Percentiles rank a stretch among this genome's conserved stretches.
Evolutionary conservation across 2,888 invertebrate species (phyloP).

Genomic region (Blera fallax): DNA sequence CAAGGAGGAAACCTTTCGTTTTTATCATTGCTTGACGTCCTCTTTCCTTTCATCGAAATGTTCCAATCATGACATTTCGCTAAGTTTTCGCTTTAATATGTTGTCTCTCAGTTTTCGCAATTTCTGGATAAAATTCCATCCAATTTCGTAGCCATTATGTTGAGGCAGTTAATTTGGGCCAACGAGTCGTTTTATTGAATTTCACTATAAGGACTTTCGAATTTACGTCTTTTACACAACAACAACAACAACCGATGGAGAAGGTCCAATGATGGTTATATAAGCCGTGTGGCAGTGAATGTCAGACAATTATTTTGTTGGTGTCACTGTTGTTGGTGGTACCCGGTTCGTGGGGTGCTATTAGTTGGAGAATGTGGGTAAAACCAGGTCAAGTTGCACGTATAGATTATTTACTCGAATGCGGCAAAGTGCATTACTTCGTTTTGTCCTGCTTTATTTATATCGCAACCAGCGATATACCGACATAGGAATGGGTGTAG

Average conservation of each 20-base stretch:
- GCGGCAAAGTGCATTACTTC: slow-evolving; percentile 58
- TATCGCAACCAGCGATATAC: neutral
- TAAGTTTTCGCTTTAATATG: slow-evolving; percentile 18
- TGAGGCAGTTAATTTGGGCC: slow-evolving; percentile 55
- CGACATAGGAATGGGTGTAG: too few relatives aligned
- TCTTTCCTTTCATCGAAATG: neutral
- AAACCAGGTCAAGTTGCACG: slow-evolving; percentile 64
- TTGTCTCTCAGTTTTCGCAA: slow-evolving; percentile 4
- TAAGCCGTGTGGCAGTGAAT: slow-evolving; percentile 44
- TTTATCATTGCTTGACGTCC: slow-evolving; percentile 13
- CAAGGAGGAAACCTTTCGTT: neutral
- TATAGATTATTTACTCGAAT: slow-evolving; percentile 54
- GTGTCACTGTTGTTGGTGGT: slow-evolving; percentile 19
- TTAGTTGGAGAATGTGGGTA: neutral
- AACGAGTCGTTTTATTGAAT: slow-evolving; percentile 46
- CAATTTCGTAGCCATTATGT: slow-evolving; percentile 50
- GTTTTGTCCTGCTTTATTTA: slow-evolving; percentile 9
- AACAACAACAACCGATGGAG: neutral
- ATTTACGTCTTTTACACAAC: slow-evolving; percentile 11
- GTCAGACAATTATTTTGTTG: slow-evolving; percentile 48
- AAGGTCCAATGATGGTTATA: slow-evolving; percentile 24
- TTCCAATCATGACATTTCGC: slow-evolving; percentile 39
- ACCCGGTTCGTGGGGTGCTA: neutral
- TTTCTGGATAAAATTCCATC: slow-evolving; percentile 21
- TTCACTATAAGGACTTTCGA: slow-evolving; percentile 51